phyloP scores from a whole-genome alignment of 2,113 vertebrate species.

The Eidolon helvum region DNA sequence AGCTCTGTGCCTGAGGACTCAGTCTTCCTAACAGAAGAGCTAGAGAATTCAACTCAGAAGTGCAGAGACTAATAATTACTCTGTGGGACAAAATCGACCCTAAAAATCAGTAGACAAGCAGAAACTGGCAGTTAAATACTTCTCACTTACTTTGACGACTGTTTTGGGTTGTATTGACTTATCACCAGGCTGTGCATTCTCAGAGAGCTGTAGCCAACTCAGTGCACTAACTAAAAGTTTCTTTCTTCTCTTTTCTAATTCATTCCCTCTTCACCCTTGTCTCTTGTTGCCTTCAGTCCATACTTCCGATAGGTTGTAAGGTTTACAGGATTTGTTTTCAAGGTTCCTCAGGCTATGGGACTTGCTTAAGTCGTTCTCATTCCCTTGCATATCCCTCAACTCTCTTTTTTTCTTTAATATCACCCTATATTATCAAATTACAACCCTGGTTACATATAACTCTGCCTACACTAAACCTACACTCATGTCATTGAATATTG shows the following conservation, averaged over 20 bases:
- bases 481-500: background rate
- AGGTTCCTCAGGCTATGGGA: background rate
- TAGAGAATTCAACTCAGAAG: background rate
- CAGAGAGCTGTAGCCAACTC: background rate
- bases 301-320: background rate
- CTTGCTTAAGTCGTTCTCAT: background rate
- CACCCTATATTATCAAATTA: background rate
- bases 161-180: background rate
- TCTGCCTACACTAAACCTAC: background rate
- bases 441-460: background rate
- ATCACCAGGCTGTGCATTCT: background rate
- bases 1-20: background rate
- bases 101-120: background rate
- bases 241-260: background rate
- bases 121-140: background rate
- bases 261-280: background rate
- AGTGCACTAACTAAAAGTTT: background rate
- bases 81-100: background rate
- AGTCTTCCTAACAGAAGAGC: background rate
- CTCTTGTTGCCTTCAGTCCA: background rate
- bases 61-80: background rate
- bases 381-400: background rate
- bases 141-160: background rate
- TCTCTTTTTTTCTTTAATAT: background rate
- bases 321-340: background rate